phyloP scores from a whole-genome alignment of 1,140 invertebrate genomes.

The Dryas iulia region DNA sequence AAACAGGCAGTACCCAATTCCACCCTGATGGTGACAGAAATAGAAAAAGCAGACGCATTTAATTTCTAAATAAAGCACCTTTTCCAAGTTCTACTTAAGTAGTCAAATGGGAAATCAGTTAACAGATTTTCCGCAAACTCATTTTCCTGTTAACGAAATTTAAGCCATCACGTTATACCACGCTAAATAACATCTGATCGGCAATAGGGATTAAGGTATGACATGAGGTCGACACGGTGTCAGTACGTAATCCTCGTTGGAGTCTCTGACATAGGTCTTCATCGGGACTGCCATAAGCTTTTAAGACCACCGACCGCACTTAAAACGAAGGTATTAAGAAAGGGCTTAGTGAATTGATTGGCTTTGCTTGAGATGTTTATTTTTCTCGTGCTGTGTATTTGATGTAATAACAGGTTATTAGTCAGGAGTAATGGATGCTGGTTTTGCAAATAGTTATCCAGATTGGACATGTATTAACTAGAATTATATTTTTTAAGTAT shows the following conservation, averaged over 20 bases:
- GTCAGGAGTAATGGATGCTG: too few relatives aligned
- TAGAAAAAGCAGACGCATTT: too few relatives aligned
- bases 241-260: constrained; percentile 20
- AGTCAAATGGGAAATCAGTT: neutral
- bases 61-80: too few relatives aligned
- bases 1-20: too few relatives aligned
- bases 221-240: constrained; percentile 23
- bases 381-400: neutral
- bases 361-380: constrained; percentile 9
- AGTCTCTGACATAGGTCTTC: constrained; percentile 26
- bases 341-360: constrained; percentile 11
- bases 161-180: neutral
- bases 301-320: constrained; percentile 28
- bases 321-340: constrained; percentile 19
- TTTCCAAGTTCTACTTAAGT: too few relatives aligned
- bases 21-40: too few relatives aligned
- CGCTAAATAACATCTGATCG: constrained; percentile 11
- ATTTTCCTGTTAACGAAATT: neutral
- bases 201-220: constrained; percentile 22
- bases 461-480: too few relatives aligned
- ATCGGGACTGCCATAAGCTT: constrained; percentile 24
- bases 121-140: neutral
- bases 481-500: too few relatives aligned
- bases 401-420: neutral
- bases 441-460: too few relatives aligned